These are phyloP conservation scores for Macrosteles quadrilineatus DNA, from an alignment of 1,140 invertebrate genomes.

Conservation along the genomic window DNA sequence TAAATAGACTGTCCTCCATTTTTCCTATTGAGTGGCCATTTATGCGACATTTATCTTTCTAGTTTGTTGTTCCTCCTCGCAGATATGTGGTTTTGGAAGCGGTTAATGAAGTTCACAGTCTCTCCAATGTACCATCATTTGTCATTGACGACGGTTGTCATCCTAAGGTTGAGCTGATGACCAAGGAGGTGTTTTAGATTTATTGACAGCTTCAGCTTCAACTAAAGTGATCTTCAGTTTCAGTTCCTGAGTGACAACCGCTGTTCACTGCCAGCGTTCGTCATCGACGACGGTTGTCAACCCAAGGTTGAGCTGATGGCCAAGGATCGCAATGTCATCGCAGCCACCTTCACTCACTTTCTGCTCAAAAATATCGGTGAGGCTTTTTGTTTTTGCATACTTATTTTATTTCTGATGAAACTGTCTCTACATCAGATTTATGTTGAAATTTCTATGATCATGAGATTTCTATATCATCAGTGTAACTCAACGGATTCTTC, in stretches of 20 bases:
- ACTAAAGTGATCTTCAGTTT: too few species aligned
- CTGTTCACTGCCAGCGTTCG: slow-evolving; percentile 60
- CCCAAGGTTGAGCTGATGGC: slow-evolving; percentile 79
- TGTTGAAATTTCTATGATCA: not conserved
- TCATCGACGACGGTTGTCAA: slow-evolving; percentile 89
- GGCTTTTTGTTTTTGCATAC: slow-evolving; percentile 14
- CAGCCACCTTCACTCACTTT: slow-evolving; percentile 90
- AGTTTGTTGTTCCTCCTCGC: too few species aligned
- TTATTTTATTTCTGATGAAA: slow-evolving; percentile 15
- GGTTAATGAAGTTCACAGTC: too few species aligned
- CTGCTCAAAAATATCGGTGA: slow-evolving; percentile 88
- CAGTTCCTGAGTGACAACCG: slow-evolving; percentile 55
- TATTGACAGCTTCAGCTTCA: too few species aligned
- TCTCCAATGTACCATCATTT: slow-evolving; percentile 64
- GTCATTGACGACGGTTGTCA: slow-evolving; percentile 91
- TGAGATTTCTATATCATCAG: not conserved
- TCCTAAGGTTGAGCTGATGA: slow-evolving; percentile 77
- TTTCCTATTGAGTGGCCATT: too few species aligned
- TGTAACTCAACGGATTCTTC: too few species aligned
- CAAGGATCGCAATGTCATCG: slow-evolving; percentile 85
- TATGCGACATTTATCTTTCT: too few species aligned
- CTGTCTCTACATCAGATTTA: not conserved
- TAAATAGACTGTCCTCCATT: too few species aligned
- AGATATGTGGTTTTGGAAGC: too few species aligned
- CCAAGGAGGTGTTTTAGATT: too few species aligned